Conservation (phyloP, 2,113 vertebrate species). For the Corydoras maculifer region DNA sequence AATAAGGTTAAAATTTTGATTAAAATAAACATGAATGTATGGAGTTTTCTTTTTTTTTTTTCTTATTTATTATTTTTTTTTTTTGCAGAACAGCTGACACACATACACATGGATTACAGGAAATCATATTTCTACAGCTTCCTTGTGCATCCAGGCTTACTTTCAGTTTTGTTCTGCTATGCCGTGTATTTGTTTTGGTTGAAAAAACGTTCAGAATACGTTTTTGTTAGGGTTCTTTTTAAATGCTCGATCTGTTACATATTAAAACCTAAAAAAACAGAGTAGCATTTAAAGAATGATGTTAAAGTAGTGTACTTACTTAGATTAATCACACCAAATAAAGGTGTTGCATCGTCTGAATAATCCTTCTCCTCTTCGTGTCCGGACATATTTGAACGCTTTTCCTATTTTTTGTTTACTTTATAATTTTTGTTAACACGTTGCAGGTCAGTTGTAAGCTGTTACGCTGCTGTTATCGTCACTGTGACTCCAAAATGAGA, state of each 20-base stretch:
- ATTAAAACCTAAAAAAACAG: background rate
- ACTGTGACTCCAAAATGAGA: too few species aligned
- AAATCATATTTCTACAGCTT: too few species aligned
- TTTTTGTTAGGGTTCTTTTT: background rate
- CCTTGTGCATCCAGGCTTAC: background rate
- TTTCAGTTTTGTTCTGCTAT: slow-evolving; percentile 17
- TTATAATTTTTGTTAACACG: background rate
- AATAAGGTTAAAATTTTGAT: too few species aligned
- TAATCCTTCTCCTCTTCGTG: background rate
- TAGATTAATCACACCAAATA: accelerated
- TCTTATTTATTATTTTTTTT: too few species aligned
- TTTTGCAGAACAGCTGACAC: too few species aligned
- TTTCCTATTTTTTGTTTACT: background rate
- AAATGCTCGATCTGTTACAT: background rate
- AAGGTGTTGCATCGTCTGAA: slow-evolving; percentile 14
- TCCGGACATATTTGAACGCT: slow-evolving; percentile 21
- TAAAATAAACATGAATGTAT: too few species aligned
- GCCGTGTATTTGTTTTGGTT: too few species aligned
- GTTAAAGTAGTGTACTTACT: slow-evolving; percentile 7
- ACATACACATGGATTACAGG: too few species aligned
- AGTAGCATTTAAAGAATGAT: background rate
- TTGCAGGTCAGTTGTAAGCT: too few species aligned
- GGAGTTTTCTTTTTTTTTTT: too few species aligned
- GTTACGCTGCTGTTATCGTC: too few species aligned
- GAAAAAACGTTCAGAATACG: too few species aligned